Conservation (phyloP, 2,113 vertebrate genomes). For the Albula glossodonta region DNA sequence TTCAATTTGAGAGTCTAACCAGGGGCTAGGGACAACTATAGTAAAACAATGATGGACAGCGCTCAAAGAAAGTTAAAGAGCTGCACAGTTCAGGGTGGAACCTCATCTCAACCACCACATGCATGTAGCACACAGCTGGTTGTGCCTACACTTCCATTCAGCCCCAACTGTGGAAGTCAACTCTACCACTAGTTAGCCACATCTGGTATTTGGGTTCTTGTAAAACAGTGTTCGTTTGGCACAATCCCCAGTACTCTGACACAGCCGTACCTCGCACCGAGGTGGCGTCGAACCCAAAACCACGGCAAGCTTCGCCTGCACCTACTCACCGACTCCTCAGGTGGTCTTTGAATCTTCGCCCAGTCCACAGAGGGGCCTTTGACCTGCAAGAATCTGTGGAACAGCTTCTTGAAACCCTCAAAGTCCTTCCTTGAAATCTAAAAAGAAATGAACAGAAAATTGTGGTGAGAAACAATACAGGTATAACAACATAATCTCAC, state of each 20-base stretch:
- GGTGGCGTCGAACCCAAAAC: not conserved
- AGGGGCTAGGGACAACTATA: too few relatives aligned
- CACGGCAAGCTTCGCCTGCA: not conserved
- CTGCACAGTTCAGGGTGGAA: too few relatives aligned
- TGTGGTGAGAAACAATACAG: not conserved
- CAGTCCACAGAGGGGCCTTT: conserved; percentile 89
- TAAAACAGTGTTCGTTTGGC: too few relatives aligned
- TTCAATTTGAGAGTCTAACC: too few relatives aligned
- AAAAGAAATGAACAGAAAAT: conserved; percentile 1
- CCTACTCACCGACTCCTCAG: conserved; percentile 85
- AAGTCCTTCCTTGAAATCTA: conserved; percentile 84
- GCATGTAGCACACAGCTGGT: too few relatives aligned
- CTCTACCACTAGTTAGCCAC: not conserved
- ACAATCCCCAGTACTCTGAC: too few relatives aligned
- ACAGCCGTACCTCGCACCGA: not conserved
- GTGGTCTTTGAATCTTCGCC: conserved; percentile 86
- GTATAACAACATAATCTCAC: not conserved
- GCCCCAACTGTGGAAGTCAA: too few relatives aligned
- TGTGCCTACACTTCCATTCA: too few relatives aligned
- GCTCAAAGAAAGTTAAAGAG: too few relatives aligned
- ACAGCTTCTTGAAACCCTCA: conserved; percentile 85
- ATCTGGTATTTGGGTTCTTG: not conserved
- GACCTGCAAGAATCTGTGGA: conserved; percentile 87
- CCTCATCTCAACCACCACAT: too few relatives aligned
- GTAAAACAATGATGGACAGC: too few relatives aligned